Percentiles rank a stretch among this genome's conserved stretches.
phyloP scores from a whole-genome alignment of 2,113 vertebrate genomes.

The Poicephalus gulielmi region DNA sequence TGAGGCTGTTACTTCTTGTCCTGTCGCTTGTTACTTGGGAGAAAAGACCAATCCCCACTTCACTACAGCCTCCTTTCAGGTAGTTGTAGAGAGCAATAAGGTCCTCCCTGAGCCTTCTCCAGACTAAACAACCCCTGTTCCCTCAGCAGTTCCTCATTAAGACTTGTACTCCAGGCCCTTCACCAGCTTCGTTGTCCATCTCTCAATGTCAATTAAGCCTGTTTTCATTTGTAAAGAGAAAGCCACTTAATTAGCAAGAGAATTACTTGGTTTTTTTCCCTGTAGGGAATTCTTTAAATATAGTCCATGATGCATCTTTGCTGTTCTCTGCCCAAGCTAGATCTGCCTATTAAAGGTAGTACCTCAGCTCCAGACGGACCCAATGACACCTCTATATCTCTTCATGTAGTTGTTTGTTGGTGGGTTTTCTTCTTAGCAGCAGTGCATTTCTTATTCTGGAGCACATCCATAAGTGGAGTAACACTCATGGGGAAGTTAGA shows the following conservation, averaged over 20 bases:
- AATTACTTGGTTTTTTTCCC: not conserved
- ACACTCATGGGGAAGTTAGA: rapidly evolving
- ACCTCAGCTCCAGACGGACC: not conserved
- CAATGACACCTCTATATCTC: rapidly evolving
- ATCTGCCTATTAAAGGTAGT: not conserved
- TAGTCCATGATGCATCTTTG: not conserved
- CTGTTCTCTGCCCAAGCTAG: too few species aligned
- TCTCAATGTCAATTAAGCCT: not conserved
- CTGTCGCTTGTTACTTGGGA: not conserved
- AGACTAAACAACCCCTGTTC: not conserved
- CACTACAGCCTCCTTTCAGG: not conserved
- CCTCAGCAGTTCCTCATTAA: not conserved
- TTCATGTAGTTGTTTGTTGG: rapidly evolving
- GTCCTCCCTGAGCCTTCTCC: not conserved
- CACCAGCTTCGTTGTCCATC: not conserved
- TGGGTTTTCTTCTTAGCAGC: not conserved
- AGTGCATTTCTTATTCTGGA: not conserved
- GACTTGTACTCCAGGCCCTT: not conserved
- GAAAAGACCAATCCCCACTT: not conserved
- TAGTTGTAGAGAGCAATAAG: not conserved
- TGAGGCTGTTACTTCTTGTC: not conserved
- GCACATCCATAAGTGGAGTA: rapidly evolving
- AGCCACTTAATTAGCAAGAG: not conserved
- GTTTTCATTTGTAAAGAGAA: not conserved
- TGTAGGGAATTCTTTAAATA: not conserved